These are phyloP conservation scores for Sinocyclocheilus maitianheensis DNA, from an alignment of 2,113 vertebrate genomes.

Conservation along the genomic window DNA sequence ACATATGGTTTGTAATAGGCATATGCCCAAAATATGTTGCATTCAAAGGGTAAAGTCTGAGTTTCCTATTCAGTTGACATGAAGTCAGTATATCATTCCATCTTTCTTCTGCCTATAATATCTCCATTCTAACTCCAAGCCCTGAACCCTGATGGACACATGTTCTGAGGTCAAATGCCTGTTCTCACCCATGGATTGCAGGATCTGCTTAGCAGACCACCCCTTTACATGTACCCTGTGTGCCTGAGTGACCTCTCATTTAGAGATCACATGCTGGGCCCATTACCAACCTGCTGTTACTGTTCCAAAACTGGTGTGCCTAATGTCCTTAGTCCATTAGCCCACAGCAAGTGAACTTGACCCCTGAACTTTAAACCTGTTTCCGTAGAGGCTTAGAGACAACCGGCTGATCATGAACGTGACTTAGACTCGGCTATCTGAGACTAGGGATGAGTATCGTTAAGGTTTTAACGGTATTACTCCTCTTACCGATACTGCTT, in stretches of 20 bases:
- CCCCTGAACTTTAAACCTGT: constrained; percentile 36
- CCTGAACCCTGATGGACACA: constrained; percentile 20
- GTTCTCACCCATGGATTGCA: neutral
- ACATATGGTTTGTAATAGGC: neutral
- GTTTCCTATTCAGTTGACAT: constrained; percentile 26
- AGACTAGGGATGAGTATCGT: neutral
- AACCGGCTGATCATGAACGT: neutral
- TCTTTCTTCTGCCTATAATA: constrained; percentile 21
- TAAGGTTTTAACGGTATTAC: no score
- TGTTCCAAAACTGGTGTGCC: neutral
- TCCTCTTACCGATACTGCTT: no score
- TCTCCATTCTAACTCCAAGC: neutral
- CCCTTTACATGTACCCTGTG: neutral
- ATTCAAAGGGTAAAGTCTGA: neutral
- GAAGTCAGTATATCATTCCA: neutral
- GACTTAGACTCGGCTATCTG: neutral
- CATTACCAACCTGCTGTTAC: constrained; percentile 13
- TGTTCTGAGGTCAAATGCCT: constrained; percentile 18
- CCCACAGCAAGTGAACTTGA: constrained; percentile 16
- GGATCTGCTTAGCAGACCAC: neutral
- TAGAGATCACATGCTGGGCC: constrained; percentile 22
- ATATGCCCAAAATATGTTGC: neutral
- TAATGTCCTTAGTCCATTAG: constrained; percentile 14
- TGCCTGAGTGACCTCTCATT: neutral
- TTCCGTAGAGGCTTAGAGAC: neutral